Percentiles rank a stretch among this genome's conserved stretches.
Conservation (phyloP, 2,888 invertebrate species). For the Cordilura impudica region DNA sequence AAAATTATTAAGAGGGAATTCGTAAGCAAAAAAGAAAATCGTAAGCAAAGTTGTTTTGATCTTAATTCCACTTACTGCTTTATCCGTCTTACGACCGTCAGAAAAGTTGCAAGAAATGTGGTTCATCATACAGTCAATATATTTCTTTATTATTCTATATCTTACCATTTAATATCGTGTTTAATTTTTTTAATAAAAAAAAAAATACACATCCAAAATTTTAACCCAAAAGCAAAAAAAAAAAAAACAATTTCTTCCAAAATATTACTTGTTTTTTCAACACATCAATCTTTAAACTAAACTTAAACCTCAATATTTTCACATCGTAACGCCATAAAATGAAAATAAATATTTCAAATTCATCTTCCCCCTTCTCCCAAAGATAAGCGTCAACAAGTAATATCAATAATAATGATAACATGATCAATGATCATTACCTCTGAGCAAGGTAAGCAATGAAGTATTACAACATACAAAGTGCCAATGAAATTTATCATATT, state of each 20-base stretch:
- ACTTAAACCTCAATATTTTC: background rate
- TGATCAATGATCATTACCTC: conserved; percentile 60
- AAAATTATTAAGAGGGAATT: too few species aligned
- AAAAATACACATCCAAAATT: too few species aligned
- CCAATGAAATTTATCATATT: conserved; percentile 63
- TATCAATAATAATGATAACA: conserved; percentile 52
- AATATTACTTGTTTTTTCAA: background rate
- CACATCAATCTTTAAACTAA: background rate
- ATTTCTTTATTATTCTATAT: too few species aligned
- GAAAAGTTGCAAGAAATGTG: too few species aligned
- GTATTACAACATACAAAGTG: conserved; percentile 62
- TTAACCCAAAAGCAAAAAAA: too few species aligned
- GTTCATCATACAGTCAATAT: too few species aligned
- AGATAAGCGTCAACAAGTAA: background rate
- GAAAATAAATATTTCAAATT: background rate
- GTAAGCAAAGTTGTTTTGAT: too few species aligned
- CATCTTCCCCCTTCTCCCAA: background rate
- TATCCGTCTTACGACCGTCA: too few species aligned
- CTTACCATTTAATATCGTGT: too few species aligned
- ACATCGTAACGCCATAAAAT: background rate
- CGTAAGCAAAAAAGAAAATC: too few species aligned
- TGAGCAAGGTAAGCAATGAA: conserved; percentile 60
- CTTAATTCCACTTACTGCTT: too few species aligned
- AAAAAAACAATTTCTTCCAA: background rate
- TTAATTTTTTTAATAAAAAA: too few species aligned